Conservation (phyloP, 2,888 invertebrate genomes). For the Thymelicus sylvestris region DNA sequence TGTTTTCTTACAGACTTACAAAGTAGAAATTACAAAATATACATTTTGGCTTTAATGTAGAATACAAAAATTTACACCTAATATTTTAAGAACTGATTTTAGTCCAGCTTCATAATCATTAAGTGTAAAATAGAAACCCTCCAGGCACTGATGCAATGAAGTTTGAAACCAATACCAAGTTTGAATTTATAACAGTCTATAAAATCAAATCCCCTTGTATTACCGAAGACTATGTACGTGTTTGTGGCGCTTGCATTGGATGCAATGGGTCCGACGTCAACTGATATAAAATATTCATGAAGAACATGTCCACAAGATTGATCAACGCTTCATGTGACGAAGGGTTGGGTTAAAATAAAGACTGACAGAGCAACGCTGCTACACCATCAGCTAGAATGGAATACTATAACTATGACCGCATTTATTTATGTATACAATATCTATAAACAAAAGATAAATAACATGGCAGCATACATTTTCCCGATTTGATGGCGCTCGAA, state of each 20-base stretch:
- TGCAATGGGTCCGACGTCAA: neutral
- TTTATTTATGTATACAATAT: too few relatives aligned
- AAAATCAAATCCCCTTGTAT: neutral
- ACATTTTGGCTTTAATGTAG: too few relatives aligned
- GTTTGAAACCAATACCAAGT: too few relatives aligned
- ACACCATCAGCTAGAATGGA: neutral
- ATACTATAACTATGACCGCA: neutral
- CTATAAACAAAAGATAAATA: neutral
- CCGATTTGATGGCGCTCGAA: neutral
- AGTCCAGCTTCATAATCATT: too few relatives aligned
- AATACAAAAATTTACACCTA: too few relatives aligned
- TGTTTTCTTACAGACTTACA: too few relatives aligned
- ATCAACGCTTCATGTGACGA: slow-evolving; percentile 7
- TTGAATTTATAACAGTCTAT: neutral
- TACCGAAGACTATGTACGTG: neutral
- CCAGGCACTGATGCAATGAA: neutral
- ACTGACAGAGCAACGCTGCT: neutral
- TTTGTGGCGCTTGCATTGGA: neutral
- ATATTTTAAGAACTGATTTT: too few relatives aligned
- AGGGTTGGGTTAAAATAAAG: neutral
- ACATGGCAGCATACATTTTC: neutral
- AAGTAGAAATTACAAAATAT: too few relatives aligned
- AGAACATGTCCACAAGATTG: slow-evolving; percentile 3
- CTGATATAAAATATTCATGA: slow-evolving; percentile 10
- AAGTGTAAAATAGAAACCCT: too few relatives aligned